Evolutionary conservation across 2,888 invertebrate genomes (phyloP), one percentile per base, ranked within the genome.

Genomic region (Podotricha telesiphe): DNA sequence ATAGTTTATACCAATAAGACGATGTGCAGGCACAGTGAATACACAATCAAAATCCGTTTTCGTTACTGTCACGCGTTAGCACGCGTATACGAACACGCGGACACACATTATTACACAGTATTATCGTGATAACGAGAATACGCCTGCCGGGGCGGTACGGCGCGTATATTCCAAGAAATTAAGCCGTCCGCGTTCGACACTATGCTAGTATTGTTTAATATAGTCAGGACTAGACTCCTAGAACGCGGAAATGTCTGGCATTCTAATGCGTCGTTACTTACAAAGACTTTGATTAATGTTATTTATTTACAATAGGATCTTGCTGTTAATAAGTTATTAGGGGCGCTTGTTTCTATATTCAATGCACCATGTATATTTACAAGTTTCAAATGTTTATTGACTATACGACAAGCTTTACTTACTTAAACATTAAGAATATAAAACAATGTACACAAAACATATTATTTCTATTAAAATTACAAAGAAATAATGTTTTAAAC

Each of bases 201-300:
- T 62, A 69, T 45, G 70, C 58, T 65, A 65, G 68, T 66, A 70
- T 67, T 68, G 67, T 70, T 70, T 67, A 61, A 59, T 66, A 34
- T 48, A 68, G 47, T 19, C 19, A 19, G 19, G 34, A 67, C 19
- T 51, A 51, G 59, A 19, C 42, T 70, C 68, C 34, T 68, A 72
- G 67, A 68, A 72, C 68, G 70, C 70, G 73, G 72, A 74, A 72
- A 65, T 63, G 63, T 68, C 50, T 72, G 28, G 66, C 59, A 70
- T 72, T 72, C 68, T 70, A 68, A 72, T 70, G 65, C 59, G 50
- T 70, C 67, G 67, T 67, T 67, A 63, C 68, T 51, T 50, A 62
- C 56, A 47, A 17, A 53, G 58, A 68, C 68, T 62, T 70, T 72
- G 72, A 72, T 70, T 68, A 70, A 72, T 72, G 53, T 37, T 58